Percentiles rank a stretch among this genome's conserved stretches.
Conservation (phyloP, 2,113 vertebrate species). For the Oreotrochilus melanogaster region DNA sequence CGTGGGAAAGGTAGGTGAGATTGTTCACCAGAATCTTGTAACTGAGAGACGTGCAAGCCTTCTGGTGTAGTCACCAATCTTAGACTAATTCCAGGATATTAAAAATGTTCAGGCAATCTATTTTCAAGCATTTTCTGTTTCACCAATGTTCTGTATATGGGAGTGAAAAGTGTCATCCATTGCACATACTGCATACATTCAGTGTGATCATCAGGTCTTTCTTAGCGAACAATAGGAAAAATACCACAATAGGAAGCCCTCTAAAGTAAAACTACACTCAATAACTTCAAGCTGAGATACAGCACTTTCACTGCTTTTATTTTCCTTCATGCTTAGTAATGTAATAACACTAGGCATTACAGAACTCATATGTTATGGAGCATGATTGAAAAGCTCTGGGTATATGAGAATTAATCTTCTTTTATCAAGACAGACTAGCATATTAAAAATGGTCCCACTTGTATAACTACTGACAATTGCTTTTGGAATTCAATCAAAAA, state of each 20-base stretch:
- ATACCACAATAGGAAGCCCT: slow-evolving; percentile 69
- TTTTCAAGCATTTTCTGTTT: slow-evolving; percentile 57
- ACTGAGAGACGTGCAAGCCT: background rate
- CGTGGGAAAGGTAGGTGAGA: background rate
- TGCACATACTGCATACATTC: slow-evolving; percentile 27
- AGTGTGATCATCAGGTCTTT: slow-evolving; percentile 72
- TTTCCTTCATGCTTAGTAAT: slow-evolving; percentile 69
- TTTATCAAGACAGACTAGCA: slow-evolving; percentile 54
- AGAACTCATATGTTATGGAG: slow-evolving; percentile 25
- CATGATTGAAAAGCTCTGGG: slow-evolving; percentile 58
- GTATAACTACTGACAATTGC: slow-evolving; percentile 51
- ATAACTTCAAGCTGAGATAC: slow-evolving; percentile 74
- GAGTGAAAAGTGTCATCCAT: slow-evolving; percentile 50
- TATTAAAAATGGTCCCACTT: slow-evolving; percentile 52
- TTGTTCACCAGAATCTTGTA: background rate
- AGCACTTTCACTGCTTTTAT: slow-evolving; percentile 69
- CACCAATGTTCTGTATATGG: slow-evolving; percentile 11
- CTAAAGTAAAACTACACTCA: slow-evolving; percentile 70
- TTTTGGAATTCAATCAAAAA: slow-evolving; percentile 41
- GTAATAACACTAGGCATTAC: slow-evolving; percentile 60
- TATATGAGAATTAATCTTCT: slow-evolving; percentile 61
- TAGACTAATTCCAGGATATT: background rate
- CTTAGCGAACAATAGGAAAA: slow-evolving; percentile 67
- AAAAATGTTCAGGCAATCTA: background rate
- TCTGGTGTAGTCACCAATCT: background rate